A percentile compares a stretch with the other conserved stretches of the same genome.
Conservation (phyloP, 92 coral and sea anemone species). For the Epizoanthus ramosus region DNA sequence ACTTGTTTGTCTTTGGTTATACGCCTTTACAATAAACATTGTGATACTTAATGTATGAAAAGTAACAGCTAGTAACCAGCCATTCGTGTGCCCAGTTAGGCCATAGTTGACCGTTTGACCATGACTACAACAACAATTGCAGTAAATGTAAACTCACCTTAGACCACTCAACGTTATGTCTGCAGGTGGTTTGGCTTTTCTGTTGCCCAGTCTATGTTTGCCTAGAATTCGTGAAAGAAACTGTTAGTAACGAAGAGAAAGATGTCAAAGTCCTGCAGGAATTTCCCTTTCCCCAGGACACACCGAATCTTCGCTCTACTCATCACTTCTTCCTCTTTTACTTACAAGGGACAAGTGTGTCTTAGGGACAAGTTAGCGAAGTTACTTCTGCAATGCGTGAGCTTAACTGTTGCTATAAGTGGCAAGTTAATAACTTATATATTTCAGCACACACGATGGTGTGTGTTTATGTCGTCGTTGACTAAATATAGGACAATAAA, state of each 20-base stretch:
- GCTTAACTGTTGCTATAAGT: too few species aligned
- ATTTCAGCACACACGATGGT: too few species aligned
- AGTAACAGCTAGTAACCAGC: background rate
- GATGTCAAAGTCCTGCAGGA: background rate
- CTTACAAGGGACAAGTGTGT: too few species aligned
- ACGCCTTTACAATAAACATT: too few species aligned
- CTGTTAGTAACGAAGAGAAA: background rate
- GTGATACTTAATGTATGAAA: too few species aligned
- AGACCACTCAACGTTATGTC: conserved; percentile 84
- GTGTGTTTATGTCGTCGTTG: too few species aligned
- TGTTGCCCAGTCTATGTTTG: conserved; percentile 76
- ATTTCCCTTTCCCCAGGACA: background rate
- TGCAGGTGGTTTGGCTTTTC: conserved; percentile 87
- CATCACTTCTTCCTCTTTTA: too few species aligned
- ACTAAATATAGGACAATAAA: too few species aligned
- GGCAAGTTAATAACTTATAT: too few species aligned
- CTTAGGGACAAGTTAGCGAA: too few species aligned
- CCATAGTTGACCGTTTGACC: background rate
- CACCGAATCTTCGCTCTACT: too few species aligned
- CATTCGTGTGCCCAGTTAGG: background rate
- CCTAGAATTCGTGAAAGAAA: conserved; percentile 49
- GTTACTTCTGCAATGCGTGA: too few species aligned
- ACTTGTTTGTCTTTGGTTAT: background rate
- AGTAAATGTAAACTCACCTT: conserved; percentile 54
- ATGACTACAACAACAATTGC: background rate